phyloP scores from a whole-genome alignment of 2,888 invertebrate genomes.

The Plebejus anna region DNA sequence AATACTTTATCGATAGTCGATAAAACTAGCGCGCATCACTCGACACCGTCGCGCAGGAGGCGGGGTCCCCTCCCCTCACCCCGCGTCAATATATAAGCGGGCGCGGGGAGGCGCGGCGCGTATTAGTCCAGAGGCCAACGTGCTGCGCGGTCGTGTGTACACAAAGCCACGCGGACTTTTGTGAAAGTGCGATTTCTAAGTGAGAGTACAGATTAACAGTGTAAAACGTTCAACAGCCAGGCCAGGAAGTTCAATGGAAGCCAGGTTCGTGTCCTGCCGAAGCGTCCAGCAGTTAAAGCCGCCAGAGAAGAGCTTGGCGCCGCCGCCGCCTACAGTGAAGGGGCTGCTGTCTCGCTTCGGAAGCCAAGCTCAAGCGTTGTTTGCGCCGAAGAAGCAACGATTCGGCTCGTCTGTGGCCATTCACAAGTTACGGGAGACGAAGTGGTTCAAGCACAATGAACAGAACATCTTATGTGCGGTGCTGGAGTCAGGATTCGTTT shows the following conservation, averaged over 20 bases:
- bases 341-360: conserved; percentile 77
- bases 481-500: conserved; percentile 85
- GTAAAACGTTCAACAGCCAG: conserved; percentile 32
- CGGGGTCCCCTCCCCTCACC: conserved; percentile 44
- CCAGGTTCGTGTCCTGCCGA: conserved; percentile 79
- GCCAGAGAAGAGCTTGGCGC: conserved; percentile 75
- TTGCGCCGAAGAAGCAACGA: conserved; percentile 74
- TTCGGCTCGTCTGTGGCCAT: conserved; percentile 84
- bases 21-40: conserved; percentile 50
- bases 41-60: conserved; percentile 55
- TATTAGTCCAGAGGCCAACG: conserved; percentile 62
- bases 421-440: conserved; percentile 85
- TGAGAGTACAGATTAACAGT: conserved; percentile 55
- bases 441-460: conserved; percentile 87
- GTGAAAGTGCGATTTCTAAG: conserved; percentile 74
- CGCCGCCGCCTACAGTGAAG: conserved; percentile 73
- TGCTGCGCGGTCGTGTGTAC: conserved; percentile 53
- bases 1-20: conserved; percentile 30
- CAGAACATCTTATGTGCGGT: conserved; percentile 85
- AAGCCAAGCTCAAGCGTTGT: conserved; percentile 77
- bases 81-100: conserved; percentile 55
- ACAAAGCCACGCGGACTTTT: conserved; percentile 65
- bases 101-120: conserved; percentile 72
- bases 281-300: conserved; percentile 78
- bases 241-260: conserved; percentile 77